Conservation (phyloP, 2,888 invertebrate species). For the Pocota personata region DNA sequence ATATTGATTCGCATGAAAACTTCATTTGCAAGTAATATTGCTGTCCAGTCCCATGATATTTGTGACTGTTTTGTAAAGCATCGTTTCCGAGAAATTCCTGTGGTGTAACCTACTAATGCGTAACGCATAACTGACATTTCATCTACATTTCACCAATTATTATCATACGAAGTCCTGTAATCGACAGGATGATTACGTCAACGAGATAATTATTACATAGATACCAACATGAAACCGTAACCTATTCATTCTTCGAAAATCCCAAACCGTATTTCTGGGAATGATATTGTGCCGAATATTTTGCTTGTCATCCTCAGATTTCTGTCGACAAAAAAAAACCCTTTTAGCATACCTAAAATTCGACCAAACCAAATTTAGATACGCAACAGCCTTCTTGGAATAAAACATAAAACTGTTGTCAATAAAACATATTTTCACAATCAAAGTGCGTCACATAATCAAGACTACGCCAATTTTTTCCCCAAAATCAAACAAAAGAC, state of each 20-base stretch:
- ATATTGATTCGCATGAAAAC: too few relatives aligned
- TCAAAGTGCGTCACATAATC: not conserved
- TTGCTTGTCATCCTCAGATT: not conserved
- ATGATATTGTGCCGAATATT: not conserved
- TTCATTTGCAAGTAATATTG: too few relatives aligned
- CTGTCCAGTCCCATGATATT: too few relatives aligned
- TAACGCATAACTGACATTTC: too few relatives aligned
- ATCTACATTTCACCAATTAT: too few relatives aligned
- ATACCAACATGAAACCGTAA: not conserved
- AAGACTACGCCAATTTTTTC: not conserved
- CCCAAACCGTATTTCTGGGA: not conserved
- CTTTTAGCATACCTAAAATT: not conserved
- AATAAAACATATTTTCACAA: not conserved
- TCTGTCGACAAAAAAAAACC: not conserved
- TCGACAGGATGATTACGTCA: not conserved
- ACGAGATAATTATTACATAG: not conserved
- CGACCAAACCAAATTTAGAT: not conserved
- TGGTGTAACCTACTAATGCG: too few relatives aligned
- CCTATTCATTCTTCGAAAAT: not conserved
- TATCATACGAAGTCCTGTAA: not conserved
- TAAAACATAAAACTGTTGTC: not conserved
- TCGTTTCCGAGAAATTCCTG: too few relatives aligned
- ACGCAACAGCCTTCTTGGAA: not conserved
- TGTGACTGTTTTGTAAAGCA: too few relatives aligned
- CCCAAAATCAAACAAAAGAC: not conserved